Evolutionary conservation across 2,888 invertebrate species (phyloP).

Genomic region (Phaedon cochleariae): DNA sequence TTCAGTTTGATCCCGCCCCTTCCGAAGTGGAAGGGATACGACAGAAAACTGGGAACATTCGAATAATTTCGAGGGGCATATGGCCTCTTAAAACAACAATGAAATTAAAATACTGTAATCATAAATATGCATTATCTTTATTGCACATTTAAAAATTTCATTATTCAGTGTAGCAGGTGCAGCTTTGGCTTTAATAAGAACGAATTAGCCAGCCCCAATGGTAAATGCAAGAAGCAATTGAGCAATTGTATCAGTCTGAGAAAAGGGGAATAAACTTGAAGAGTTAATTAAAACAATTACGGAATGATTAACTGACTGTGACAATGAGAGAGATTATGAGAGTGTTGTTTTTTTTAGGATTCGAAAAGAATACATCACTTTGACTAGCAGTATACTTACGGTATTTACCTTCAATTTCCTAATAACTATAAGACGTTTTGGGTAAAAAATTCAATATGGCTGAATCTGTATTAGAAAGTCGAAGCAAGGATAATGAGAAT

Average conservation of each 20-base stretch:
- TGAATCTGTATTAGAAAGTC: no score
- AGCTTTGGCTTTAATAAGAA: conserved; percentile 8
- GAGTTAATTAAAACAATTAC: background rate
- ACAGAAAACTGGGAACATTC: no score
- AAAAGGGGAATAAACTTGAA: conserved; percentile 14
- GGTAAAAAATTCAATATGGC: no score
- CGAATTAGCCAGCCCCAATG: conserved; percentile 10
- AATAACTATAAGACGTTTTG: no score
- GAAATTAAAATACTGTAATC: background rate
- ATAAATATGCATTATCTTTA: background rate
- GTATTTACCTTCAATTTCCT: no score
- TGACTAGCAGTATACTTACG: no score
- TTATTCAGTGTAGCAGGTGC: conserved; percentile 14
- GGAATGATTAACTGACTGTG: background rate
- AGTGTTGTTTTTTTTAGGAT: background rate
- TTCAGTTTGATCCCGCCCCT: no score
- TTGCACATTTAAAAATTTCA: background rate
- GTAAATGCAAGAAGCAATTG: conserved; percentile 11
- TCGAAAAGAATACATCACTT: no score
- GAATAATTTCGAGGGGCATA: no score
- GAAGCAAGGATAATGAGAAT: no score
- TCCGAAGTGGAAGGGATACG: no score
- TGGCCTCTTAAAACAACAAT: no score
- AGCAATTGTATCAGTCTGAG: conserved; percentile 8
- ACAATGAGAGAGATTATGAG: background rate